Percentiles rank a stretch among this genome's conserved stretches.
Conservation (phyloP, 2,797 vertebrate species). For the Chloroceryle amazona region DNA sequence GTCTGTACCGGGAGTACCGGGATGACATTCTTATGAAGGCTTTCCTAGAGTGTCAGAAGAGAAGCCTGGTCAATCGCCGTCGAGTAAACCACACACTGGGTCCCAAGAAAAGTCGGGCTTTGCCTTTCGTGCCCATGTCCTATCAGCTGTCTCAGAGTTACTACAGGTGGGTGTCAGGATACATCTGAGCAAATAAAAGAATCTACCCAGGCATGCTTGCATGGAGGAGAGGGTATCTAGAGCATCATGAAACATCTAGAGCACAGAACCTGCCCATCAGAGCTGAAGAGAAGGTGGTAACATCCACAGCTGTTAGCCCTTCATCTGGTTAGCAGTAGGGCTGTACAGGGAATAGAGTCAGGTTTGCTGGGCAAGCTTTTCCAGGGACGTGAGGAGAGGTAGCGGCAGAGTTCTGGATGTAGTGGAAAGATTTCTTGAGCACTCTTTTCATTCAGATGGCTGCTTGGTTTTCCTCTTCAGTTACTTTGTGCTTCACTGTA, state of each 20-base stretch:
- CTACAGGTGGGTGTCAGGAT: slow-evolving; percentile 85
- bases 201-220: not conserved
- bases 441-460: not conserved
- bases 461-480: not conserved
- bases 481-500: not conserved
- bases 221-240: not conserved
- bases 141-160: slow-evolving; percentile 96
- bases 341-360: not conserved
- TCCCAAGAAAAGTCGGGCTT: slow-evolving; percentile 90
- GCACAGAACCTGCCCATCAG: not conserved
- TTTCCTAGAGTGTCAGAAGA: slow-evolving; percentile 89
- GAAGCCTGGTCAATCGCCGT: slow-evolving; percentile 91
- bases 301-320: accelerated
- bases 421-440: not conserved
- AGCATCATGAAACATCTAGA: not conserved
- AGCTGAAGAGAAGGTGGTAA: not conserved
- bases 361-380: not conserved
- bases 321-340: not conserved
- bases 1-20: slow-evolving; percentile 89
- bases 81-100: slow-evolving; percentile 84
- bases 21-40: slow-evolving; percentile 90
- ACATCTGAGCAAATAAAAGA: not conserved
- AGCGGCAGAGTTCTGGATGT: not conserved
- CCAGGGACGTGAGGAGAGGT: not conserved
- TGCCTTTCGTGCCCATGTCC: slow-evolving; percentile 97